These are phyloP conservation scores for Poicephalus meyeri DNA, from an alignment of 2,113 vertebrate species.

Conservation along the genomic window DNA sequence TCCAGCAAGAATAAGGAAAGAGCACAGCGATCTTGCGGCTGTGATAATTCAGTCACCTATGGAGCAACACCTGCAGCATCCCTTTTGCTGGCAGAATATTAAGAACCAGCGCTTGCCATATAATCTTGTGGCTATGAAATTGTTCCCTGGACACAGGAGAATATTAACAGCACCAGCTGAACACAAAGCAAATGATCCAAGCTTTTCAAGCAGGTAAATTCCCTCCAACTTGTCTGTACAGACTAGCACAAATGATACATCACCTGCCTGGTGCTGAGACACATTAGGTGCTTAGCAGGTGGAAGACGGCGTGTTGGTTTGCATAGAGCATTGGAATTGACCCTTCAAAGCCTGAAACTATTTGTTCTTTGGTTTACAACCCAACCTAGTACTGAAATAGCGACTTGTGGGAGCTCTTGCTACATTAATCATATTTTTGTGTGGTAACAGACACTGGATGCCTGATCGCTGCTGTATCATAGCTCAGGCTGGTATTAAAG, in stretches of 20 bases:
- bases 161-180: constrained; percentile 1
- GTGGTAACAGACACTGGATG: not conserved
- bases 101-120: not conserved
- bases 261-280: not conserved
- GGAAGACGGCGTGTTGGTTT: not conserved
- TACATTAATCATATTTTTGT: not conserved
- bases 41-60: constrained; percentile 22
- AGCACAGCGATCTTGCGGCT: not conserved
- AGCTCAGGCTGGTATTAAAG: not conserved
- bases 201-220: not conserved
- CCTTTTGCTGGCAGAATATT: not conserved
- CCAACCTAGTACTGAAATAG: not conserved
- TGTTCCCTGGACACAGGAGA: not conserved
- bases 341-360: not conserved
- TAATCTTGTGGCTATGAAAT: not conserved
- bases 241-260: not conserved
- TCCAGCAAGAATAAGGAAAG: not conserved
- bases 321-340: not conserved
- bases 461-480: not conserved
- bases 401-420: not conserved
- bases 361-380: not conserved
- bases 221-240: not conserved
- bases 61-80: not conserved
- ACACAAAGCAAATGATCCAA: not conserved
- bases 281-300: not conserved